Conservation (phyloP, 1,140 invertebrate species). For the Drosophila kepulauana region DNA sequence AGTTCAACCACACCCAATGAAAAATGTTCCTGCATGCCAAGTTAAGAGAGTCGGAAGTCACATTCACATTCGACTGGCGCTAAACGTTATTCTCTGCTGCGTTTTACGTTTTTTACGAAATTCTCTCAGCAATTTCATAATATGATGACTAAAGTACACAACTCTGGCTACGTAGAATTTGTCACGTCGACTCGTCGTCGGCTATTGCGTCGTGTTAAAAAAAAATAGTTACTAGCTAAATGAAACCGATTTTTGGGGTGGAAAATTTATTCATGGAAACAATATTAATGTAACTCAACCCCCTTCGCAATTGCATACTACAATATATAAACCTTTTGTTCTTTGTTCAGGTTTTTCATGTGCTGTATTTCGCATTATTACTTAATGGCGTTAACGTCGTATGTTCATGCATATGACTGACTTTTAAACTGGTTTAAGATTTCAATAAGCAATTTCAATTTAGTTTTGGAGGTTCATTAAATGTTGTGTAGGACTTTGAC, state of each 20-base stretch:
- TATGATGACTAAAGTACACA: conserved; percentile 40
- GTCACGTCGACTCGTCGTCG: conserved; percentile 40
- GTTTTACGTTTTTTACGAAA: conserved; percentile 50
- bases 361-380: conserved; percentile 6
- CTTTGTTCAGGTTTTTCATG: not conserved
- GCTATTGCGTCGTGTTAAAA: conserved; percentile 40
- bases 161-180: conserved; percentile 41
- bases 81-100: conserved; percentile 32
- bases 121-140: conserved; percentile 47
- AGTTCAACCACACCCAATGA: conserved; percentile 8
- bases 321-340: conserved; percentile 4
- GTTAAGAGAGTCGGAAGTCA: conserved; percentile 24
- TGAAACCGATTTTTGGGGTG: conserved; percentile 10
- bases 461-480: not conserved
- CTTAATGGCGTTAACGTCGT: not conserved
- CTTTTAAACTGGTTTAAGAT: conserved; percentile 5
- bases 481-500: not conserved
- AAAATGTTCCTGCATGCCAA: conserved; percentile 3
- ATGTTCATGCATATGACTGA: not conserved
- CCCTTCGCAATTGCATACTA: not conserved
- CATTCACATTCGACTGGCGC: conserved; percentile 9
- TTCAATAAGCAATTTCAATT: not conserved
- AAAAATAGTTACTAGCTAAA: conserved; percentile 28
- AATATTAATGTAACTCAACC: not conserved
- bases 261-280: conserved; percentile 17